phyloP scores from a whole-genome alignment of 2,113 vertebrate species.

The Calidris pugnax region DNA sequence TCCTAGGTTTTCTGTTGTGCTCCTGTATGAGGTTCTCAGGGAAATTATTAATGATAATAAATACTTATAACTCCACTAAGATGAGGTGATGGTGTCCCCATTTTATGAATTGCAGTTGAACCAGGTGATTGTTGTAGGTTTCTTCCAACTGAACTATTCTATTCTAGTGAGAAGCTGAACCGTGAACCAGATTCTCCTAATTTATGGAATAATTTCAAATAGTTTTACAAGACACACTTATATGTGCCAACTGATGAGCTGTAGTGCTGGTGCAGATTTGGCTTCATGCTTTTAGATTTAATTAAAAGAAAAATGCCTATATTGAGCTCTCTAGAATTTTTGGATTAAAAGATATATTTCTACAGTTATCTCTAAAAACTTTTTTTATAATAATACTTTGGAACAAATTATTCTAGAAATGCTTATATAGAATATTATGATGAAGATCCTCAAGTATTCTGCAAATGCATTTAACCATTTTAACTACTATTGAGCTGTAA shows the following conservation, averaged over 20 bases:
- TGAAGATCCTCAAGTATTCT: neutral
- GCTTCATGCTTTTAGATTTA: neutral
- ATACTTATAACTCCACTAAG: neutral
- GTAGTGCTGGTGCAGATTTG: neutral
- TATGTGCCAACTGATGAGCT: neutral
- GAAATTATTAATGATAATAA: neutral
- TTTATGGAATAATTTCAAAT: neutral
- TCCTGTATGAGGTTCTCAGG: neutral
- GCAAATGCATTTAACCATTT: neutral
- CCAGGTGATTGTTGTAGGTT: neutral
- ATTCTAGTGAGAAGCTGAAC: neutral
- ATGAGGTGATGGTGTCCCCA: neutral
- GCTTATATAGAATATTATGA: neutral
- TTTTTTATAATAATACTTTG: neutral
- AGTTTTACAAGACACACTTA: neutral
- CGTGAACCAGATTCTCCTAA: neutral
- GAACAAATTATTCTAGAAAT: neutral
- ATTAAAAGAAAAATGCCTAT: neutral
- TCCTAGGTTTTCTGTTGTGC: neutral
- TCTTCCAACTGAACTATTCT: neutral
- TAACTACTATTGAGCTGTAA: neutral
- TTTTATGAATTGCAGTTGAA: neutral
- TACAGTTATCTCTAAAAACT: neutral
- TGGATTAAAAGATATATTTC: neutral
- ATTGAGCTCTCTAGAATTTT: neutral